Evolutionary conservation across 2,888 invertebrate species (phyloP).

Genomic region (Sarcophaga caerulescens): DNA sequence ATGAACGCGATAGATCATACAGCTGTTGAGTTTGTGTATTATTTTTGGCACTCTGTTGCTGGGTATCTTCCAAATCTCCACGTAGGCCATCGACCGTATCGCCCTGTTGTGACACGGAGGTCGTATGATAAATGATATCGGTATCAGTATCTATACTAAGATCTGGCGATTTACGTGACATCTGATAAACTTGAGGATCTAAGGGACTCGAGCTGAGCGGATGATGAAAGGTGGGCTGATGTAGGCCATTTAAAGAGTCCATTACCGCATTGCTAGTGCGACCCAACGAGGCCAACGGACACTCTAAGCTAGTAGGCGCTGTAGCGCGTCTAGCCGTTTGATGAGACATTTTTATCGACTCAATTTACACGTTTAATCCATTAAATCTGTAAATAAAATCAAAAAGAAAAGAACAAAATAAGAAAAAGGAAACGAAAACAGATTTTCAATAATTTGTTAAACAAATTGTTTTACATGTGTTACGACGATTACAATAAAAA

Average conservation of each 20-base stretch:
- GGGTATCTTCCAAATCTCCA: conserved; percentile 64
- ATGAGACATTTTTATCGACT: conserved; percentile 77
- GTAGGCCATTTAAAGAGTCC: conserved; percentile 75
- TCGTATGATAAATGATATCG: conserved; percentile 76
- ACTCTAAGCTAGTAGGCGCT: conserved; percentile 80
- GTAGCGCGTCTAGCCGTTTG: conserved; percentile 80
- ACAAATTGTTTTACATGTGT: conserved; percentile 53
- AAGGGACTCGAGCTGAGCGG: conserved; percentile 81
- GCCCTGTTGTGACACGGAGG: conserved; percentile 75
- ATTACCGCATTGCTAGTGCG: conserved; percentile 80
- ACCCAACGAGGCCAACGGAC: conserved; percentile 84
- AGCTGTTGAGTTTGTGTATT: conserved; percentile 70
- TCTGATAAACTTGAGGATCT: conserved; percentile 81
- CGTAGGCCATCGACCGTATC: conserved; percentile 68
- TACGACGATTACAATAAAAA: conserved; percentile 52
- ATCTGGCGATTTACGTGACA: conserved; percentile 81
- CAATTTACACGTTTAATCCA: conserved; percentile 45
- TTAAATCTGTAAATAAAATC: conserved; percentile 57
- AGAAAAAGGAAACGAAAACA: conserved; percentile 12
- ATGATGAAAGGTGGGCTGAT: conserved; percentile 80
- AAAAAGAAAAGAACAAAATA: conserved; percentile 13
- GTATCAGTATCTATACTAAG: conserved; percentile 77
- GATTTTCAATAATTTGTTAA: conserved; percentile 55
- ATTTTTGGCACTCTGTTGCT: conserved; percentile 69
- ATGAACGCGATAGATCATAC: conserved; percentile 74